A percentile compares a stretch with the other conserved stretches of the same genome.
Evolutionary conservation across 2,113 vertebrate species (phyloP).

Genomic region (Chloebia gouldiae): DNA sequence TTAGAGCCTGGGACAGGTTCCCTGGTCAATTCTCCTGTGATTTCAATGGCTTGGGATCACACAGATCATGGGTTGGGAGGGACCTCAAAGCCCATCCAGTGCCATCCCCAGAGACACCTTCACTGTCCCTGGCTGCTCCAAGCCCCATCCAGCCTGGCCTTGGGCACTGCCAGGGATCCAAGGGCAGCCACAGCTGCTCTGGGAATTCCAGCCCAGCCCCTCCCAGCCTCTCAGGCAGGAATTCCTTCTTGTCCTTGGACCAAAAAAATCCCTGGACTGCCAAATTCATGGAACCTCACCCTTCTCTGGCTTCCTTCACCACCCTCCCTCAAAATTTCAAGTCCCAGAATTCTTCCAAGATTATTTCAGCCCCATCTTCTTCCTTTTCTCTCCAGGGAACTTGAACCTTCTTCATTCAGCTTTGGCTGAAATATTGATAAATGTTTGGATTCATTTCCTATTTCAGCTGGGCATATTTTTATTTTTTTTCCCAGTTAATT

Average conservation of each 20-base stretch:
- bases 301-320: background rate
- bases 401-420: background rate
- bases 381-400: background rate
- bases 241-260: background rate
- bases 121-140: background rate
- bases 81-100: background rate
- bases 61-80: background rate
- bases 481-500: slow-evolving; percentile 22
- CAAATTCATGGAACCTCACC: background rate
- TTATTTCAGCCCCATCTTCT: background rate
- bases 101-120: background rate
- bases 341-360: background rate
- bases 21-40: background rate
- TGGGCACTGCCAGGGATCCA: background rate
- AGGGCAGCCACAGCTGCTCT: background rate
- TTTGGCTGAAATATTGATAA: slow-evolving; percentile 36
- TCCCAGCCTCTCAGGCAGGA: background rate
- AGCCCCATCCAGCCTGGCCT: background rate
- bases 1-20: background rate
- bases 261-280: background rate
- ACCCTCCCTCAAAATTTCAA: accelerated
- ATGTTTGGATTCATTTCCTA: slow-evolving; percentile 30
- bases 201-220: background rate
- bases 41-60: background rate
- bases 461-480: background rate